Percentiles rank a stretch among this genome's conserved stretches.
Conservation (phyloP, 2,888 invertebrate species). For the Adelphocoris suturalis region DNA sequence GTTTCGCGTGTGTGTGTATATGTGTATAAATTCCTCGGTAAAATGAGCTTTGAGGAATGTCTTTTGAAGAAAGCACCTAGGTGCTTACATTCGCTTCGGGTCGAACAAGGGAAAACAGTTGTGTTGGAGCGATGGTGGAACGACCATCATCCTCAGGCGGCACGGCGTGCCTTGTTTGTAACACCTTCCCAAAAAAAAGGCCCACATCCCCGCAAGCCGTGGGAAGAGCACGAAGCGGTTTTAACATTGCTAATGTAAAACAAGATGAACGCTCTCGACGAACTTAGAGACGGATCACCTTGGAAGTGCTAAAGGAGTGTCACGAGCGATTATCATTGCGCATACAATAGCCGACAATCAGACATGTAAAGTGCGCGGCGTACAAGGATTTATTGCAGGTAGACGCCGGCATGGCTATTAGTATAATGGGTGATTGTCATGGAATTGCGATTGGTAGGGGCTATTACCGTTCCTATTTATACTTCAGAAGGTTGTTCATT, state of each 20-base stretch:
- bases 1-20: not conserved
- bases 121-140: not conserved
- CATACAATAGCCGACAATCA: conserved; percentile 71
- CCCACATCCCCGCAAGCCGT: conserved; percentile 29
- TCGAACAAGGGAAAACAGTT: conserved; percentile 21
- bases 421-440: conserved; percentile 71
- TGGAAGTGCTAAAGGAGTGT: conserved; percentile 71
- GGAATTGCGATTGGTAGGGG: conserved; percentile 61
- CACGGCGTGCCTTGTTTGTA: conserved; percentile 34
- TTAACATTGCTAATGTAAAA: conserved; percentile 65
- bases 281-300: conserved; percentile 68
- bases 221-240: conserved; percentile 67
- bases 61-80: conserved; percentile 34
- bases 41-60: conserved; percentile 34
- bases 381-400: conserved; percentile 70
- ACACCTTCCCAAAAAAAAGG: conserved; percentile 51
- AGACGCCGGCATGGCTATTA: conserved; percentile 65
- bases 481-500: conserved; percentile 65
- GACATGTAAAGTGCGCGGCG: conserved; percentile 70
- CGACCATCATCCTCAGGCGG: not conserved
- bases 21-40: conserved; percentile 1
- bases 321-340: conserved; percentile 70
- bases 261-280: conserved; percentile 47
- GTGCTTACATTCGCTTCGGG: conserved; percentile 34
- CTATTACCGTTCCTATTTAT: conserved; percentile 66